Percentiles rank a stretch among this genome's conserved stretches.
Conservation (phyloP, 2,797 vertebrate genomes). For the Phaenicophaeus curvirostris region DNA sequence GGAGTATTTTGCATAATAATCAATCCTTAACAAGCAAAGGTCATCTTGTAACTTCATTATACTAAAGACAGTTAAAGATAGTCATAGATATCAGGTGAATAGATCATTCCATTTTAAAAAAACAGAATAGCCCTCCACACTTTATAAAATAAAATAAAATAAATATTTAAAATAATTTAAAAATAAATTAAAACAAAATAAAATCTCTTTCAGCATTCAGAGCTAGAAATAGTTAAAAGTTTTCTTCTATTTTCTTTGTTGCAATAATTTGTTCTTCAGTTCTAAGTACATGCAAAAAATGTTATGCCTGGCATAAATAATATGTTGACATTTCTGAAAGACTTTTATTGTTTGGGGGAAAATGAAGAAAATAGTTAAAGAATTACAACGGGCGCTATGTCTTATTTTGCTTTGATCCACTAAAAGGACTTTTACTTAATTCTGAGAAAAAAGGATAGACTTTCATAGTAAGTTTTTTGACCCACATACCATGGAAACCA, state of each 20-base stretch:
- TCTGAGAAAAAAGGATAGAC: background rate
- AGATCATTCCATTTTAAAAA: background rate
- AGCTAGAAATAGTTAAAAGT: background rate
- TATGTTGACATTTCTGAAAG: background rate
- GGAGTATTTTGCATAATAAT: background rate
- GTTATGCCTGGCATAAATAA: background rate
- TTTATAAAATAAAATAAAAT: background rate
- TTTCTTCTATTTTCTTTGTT: background rate
- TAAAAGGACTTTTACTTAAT: background rate
- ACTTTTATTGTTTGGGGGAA: background rate
- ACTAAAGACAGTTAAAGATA: background rate
- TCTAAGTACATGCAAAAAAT: background rate
- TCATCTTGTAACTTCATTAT: background rate
- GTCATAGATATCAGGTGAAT: background rate
- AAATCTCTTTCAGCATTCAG: background rate
- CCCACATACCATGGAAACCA: background rate
- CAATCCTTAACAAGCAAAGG: background rate
- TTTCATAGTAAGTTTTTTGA: background rate
- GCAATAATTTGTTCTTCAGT: background rate
- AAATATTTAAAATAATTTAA: too few relatives aligned
- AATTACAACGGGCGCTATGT: fast-evolving
- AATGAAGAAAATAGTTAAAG: background rate
- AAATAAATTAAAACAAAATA: too few relatives aligned
- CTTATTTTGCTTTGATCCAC: background rate
- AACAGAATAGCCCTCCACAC: background rate